These are phyloP conservation scores for Tetraneura akinire DNA, from an alignment of 1,140 invertebrate genomes.

Conservation along the genomic window DNA sequence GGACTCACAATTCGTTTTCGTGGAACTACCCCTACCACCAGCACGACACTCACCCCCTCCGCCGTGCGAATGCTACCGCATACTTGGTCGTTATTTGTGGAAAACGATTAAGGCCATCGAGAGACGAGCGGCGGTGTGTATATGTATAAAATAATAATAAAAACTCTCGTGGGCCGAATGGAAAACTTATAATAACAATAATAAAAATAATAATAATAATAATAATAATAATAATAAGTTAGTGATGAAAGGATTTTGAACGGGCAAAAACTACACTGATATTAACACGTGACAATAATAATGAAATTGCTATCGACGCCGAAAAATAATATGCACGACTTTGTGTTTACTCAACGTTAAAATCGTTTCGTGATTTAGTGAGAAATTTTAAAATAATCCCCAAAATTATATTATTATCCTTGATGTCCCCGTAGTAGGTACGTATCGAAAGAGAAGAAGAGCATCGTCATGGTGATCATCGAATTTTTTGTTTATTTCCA, in stretches of 20 bases:
- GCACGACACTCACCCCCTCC: neutral
- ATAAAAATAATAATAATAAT: too few relatives aligned
- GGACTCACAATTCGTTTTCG: conserved; percentile 1
- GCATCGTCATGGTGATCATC: too few relatives aligned
- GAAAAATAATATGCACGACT: too few relatives aligned
- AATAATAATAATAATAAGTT: neutral
- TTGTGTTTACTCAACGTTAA: too few relatives aligned
- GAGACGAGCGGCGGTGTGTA: neutral
- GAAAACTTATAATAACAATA: conserved; percentile 13
- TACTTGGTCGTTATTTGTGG: conserved; percentile 23
- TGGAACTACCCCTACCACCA: neutral
- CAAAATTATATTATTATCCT: too few relatives aligned
- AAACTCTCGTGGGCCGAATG: neutral
- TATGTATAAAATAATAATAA: conserved; percentile 50
- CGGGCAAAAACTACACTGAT: neutral
- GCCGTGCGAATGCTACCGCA: neutral
- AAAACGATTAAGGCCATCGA: conserved; percentile 43
- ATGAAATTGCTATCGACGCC: neutral
- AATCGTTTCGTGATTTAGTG: too few relatives aligned
- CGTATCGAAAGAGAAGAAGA: too few relatives aligned
- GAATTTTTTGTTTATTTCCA: too few relatives aligned
- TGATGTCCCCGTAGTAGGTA: too few relatives aligned
- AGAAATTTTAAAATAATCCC: too few relatives aligned
- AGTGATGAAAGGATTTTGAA: neutral
- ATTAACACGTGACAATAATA: neutral